Evolutionary conservation across 2,113 vertebrate genomes (phyloP).

Genomic region (Zosterops lateralis): DNA sequence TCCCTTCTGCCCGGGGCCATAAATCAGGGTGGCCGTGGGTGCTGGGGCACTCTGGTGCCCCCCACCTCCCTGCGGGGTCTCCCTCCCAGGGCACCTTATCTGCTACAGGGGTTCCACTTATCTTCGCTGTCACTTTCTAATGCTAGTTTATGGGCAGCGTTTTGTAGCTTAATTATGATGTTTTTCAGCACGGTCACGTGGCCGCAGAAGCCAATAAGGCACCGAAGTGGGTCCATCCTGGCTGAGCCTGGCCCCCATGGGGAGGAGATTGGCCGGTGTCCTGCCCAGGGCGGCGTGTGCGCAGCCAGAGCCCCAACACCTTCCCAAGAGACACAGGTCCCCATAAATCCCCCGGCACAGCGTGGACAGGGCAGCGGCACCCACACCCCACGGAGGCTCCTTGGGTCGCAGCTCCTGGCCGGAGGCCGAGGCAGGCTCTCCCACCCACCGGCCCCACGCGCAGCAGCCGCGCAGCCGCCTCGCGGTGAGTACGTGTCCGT

Average conservation of each 20-base stretch:
- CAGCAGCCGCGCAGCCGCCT: not conserved
- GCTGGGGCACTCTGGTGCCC: not conserved
- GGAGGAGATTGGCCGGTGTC: slow-evolving; percentile 62
- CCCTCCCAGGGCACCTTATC: slow-evolving; percentile 17
- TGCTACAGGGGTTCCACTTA: slow-evolving; percentile 52
- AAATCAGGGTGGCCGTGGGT: slow-evolving; percentile 10
- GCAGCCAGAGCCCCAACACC: slow-evolving; percentile 43
- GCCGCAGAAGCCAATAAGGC: slow-evolving; percentile 64
- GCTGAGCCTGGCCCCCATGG: slow-evolving; percentile 61
- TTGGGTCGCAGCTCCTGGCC: not conserved
- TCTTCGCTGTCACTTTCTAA: slow-evolving; percentile 67
- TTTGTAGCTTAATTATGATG: slow-evolving; percentile 63
- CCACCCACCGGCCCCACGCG: not conserved
- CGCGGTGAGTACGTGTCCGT: not conserved
- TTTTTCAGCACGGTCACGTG: slow-evolving; percentile 58
- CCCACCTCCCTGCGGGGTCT: not conserved
- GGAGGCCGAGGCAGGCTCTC: not conserved
- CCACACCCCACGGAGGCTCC: not conserved
- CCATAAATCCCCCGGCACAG: not conserved
- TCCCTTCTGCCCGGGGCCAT: not conserved
- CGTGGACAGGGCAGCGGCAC: not conserved
- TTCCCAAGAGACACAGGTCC: not conserved
- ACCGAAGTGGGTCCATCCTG: slow-evolving; percentile 36
- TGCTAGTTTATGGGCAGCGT: slow-evolving; percentile 53
- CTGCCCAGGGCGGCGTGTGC: not conserved